Evolutionary conservation across 92 coral and sea anemone species (phyloP), one percentile per base, ranked within the genome.

Genomic region (Zoanthus gigantus): DNA sequence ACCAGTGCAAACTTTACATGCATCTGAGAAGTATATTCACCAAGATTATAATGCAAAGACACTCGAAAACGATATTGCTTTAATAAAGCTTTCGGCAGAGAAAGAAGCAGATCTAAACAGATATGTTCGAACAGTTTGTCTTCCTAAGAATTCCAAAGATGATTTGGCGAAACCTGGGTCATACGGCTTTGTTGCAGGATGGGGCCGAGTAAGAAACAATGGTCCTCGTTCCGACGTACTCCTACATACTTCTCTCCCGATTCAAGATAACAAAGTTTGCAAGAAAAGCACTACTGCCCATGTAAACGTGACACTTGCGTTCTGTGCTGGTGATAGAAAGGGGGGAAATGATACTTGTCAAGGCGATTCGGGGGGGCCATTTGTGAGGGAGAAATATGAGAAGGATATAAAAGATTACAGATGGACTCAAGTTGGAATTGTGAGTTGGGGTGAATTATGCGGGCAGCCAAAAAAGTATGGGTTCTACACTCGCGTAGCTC

Each of bases 401-500:
- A 52, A 67, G 69, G 52, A 15, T 1, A 15, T 9, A 0, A 61
- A 74, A 10, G 63, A 7, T 5, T 42, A 83, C 63, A 76, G 94
- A 14, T 96, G 98, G 98, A 85, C 84, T 58, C 92, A 93, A 42
- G 82, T 90, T 56, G 98, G 98, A 0, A 57, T 96, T 10, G 94
- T 89, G 7, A 94, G 98, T 86, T 96, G 98, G 98, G 98, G 98
- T 6, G 92, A 85, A 71, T 96, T 96, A 46, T 96, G 98, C 72
- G 98, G 94, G 23, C 77, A 54, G 72, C 11, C 74, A 47, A 76
- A 76, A 11, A 91, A 94, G 77, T 93, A 93, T 30, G 83, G 74
- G 12, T 94, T 79, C 71, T 92, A 89, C 87, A 95, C 98, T 7
- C 91, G 94, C 44, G 92, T 92, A 9, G 79, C 87, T 11, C 86